phyloP scores from a whole-genome alignment of 2,113 vertebrate species.

The Micronycteris hirsuta region DNA sequence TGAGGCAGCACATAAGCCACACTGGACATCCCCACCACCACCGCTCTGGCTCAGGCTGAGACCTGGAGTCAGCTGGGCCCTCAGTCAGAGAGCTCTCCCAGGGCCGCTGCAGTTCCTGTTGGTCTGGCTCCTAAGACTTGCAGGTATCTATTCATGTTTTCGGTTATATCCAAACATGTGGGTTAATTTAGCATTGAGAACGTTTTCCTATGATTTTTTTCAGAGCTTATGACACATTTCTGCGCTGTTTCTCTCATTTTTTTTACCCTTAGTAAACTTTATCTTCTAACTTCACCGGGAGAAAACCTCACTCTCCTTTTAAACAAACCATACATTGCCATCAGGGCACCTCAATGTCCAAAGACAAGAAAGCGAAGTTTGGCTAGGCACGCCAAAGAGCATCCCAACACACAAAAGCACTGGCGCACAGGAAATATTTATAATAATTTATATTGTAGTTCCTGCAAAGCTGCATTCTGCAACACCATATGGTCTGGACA shows the following conservation, averaged over 20 bases:
- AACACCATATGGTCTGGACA: neutral
- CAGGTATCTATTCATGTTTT: neutral
- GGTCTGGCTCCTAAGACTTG: neutral
- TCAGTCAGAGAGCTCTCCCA: neutral
- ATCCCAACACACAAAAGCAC: neutral
- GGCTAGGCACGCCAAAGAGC: neutral
- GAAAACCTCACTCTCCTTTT: neutral
- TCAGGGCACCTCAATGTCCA: neutral
- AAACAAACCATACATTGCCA: neutral
- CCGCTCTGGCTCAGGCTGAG: neutral
- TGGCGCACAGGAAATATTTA: neutral
- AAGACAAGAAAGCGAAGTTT: neutral
- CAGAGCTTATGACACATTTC: neutral
- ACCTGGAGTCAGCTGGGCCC: accelerated
- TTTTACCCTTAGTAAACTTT: neutral
- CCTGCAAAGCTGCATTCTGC: neutral
- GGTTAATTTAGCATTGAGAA: neutral
- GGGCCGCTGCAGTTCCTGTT: no score
- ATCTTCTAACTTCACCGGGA: neutral
- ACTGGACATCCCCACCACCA: neutral
- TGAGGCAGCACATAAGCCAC: neutral
- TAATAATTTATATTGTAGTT: neutral
- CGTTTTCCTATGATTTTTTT: neutral
- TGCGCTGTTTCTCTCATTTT: neutral
- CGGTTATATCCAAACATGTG: neutral